Percentiles rank a stretch among this genome's conserved stretches.
Evolutionary conservation across 2,113 vertebrate genomes (phyloP).

Genomic region (Lycaon pictus): DNA sequence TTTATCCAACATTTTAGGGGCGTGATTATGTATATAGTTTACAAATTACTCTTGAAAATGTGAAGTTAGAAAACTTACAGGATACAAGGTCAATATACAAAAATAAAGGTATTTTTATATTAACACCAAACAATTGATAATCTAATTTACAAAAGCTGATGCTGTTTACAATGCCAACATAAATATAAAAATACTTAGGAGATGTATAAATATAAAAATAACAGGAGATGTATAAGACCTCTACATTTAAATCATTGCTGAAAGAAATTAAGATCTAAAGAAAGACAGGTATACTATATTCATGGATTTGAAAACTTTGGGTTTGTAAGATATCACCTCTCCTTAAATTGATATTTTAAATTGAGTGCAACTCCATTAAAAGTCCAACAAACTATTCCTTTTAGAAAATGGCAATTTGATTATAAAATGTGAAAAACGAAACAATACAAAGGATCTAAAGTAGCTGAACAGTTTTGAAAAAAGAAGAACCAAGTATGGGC

Average conservation of each 20-base stretch:
- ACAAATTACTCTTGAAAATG: conserved; percentile 25
- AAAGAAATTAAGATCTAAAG: not conserved
- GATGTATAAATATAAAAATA: not conserved
- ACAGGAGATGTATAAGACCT: not conserved
- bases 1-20: not conserved
- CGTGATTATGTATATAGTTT: not conserved
- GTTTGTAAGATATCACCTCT: not conserved
- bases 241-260: conserved; percentile 3
- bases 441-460: not conserved
- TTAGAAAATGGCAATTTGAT: not conserved
- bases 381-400: not conserved
- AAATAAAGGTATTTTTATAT: not conserved
- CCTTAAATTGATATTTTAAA: not conserved
- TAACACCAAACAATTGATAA: not conserved
- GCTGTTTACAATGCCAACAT: not conserved
- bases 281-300: not conserved
- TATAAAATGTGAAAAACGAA: not conserved
- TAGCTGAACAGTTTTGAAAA: conserved; percentile 5
- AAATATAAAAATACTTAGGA: conserved; percentile 3
- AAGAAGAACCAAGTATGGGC: not conserved
- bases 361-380: not conserved
- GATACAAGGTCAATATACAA: not conserved
- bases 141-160: not conserved
- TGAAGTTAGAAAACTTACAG: not conserved
- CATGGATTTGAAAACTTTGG: not conserved